Evolutionary conservation across 2,797 vertebrate species (phyloP), one percentile per base, ranked within the genome.

Genomic region (Kryptolebias ocellatus): DNA sequence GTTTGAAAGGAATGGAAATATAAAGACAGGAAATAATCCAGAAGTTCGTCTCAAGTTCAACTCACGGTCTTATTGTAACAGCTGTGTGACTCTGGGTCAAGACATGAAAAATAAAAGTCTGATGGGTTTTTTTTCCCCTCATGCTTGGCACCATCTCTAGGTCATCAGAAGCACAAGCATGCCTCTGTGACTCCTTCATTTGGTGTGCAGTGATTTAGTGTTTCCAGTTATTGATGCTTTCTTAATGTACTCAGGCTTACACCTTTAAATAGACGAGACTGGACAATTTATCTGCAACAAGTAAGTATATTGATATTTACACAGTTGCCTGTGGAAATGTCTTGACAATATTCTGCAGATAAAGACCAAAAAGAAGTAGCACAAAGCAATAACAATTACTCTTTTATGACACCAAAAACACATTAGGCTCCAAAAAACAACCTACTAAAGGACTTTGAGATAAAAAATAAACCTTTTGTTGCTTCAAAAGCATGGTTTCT

Each of bases 331-430:
- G 15, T 37, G 14, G 17, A 52, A 11, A 39, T 52, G 24, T 46
- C 50, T 37, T 50, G 47, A 50, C 34, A 42, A 10, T 24, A 53
- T 29, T 63, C 24, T 45, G 59, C 39, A 51, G 57, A 53, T n/a
- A 64, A 66, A 39, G 15, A 14, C 18, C 34, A 39, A 56, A 29
- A 9, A 15, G 59, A 0, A 37, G 4, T 2, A 16, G 51, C 34
- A 53, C 55, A 64, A n/a, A 53, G 12, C 20, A 47, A 55, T 47
- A 67, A 64, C 39, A 42, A 56, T 45, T 76, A 31, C 20, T 64
- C 37, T 67, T 80, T 78, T 62, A 63, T 61, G 64, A 75, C 63
- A 73, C 31, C 50, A 44, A 78, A 85, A 83, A 80, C 56, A 57
- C 12, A 79, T 76, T 81, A 78, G 61, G 56, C 63, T 73, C 34